Percentiles rank a stretch among this genome's conserved stretches.
Conservation (phyloP, 2,113 vertebrate species). For the Astur gentilis region DNA sequence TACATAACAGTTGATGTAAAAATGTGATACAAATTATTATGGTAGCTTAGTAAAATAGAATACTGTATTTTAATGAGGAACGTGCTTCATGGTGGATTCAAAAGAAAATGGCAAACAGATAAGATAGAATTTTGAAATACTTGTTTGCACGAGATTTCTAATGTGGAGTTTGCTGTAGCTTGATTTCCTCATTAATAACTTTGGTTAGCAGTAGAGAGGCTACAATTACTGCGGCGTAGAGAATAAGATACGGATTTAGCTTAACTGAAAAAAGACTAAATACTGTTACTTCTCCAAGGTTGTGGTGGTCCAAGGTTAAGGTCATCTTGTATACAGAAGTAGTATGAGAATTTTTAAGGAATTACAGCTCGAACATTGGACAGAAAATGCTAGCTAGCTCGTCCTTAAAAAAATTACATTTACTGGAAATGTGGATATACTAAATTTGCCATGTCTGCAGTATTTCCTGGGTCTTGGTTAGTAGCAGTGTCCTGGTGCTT, state of each 20-base stretch:
- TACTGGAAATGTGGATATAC: not conserved
- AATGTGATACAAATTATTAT: rapidly evolving
- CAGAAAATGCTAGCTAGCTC: not conserved
- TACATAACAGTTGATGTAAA: not conserved
- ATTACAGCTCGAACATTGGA: not conserved
- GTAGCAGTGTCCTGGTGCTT: not conserved
- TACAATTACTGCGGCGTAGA: rapidly evolving
- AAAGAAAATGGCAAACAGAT: not conserved
- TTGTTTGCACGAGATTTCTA: not conserved
- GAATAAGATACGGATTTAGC: not conserved
- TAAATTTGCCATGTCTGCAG: not conserved
- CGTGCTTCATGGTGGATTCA: not conserved
- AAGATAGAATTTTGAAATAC: not conserved
- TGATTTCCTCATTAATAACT: not conserved
- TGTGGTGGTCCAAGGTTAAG: not conserved
- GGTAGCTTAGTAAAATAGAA: not conserved
- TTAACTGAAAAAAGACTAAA: not conserved
- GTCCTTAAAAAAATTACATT: not conserved
- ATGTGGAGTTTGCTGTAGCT: not conserved
- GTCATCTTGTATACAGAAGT: not conserved
- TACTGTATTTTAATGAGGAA: not conserved
- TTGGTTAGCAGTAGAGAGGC: not conserved
- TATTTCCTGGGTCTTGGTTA: not conserved
- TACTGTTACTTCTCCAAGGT: not conserved
- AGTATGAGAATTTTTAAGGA: not conserved